Conservation (phyloP, 2,113 vertebrate genomes). For the Misgurnus mizolepis region DNA sequence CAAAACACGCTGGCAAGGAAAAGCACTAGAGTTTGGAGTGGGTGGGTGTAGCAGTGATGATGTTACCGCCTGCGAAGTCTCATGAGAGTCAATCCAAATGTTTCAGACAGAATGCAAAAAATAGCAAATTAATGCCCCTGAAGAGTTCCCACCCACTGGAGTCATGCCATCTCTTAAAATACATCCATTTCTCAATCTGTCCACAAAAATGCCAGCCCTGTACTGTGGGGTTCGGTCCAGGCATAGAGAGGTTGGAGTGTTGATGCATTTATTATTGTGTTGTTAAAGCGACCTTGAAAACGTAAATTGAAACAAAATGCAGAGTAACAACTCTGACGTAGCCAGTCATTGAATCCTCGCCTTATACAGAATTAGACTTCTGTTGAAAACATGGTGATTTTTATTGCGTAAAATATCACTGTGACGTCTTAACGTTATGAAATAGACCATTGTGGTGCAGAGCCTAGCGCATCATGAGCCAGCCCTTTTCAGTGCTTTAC, state of each 20-base stretch:
- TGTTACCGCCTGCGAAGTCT: constrained; percentile 60
- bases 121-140: constrained; percentile 79
- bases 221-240: background rate
- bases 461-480: background rate
- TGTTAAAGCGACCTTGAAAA: constrained; percentile 21
- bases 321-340: background rate
- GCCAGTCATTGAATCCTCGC: background rate
- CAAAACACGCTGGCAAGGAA: constrained; percentile 59
- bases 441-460: constrained; percentile 18
- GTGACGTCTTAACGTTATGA: background rate
- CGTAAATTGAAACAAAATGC: constrained; percentile 23
- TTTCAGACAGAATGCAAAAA: constrained; percentile 76
- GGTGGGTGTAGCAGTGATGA: constrained; percentile 62
- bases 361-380: background rate
- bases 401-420: constrained; percentile 20
- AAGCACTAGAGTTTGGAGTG: constrained; percentile 78
- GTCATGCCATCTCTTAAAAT: constrained; percentile 66
- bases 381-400: constrained; percentile 1
- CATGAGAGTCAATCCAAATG: constrained; percentile 75
- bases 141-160: constrained; percentile 71
- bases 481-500: background rate
- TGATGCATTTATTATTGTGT: constrained; percentile 18
- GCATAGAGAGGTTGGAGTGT: constrained; percentile 9
- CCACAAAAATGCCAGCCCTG: background rate
- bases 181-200: constrained; percentile 36